These are phyloP conservation scores for Dorcus hopei DNA, from an alignment of 2,888 invertebrate genomes.

Conservation along the genomic window DNA sequence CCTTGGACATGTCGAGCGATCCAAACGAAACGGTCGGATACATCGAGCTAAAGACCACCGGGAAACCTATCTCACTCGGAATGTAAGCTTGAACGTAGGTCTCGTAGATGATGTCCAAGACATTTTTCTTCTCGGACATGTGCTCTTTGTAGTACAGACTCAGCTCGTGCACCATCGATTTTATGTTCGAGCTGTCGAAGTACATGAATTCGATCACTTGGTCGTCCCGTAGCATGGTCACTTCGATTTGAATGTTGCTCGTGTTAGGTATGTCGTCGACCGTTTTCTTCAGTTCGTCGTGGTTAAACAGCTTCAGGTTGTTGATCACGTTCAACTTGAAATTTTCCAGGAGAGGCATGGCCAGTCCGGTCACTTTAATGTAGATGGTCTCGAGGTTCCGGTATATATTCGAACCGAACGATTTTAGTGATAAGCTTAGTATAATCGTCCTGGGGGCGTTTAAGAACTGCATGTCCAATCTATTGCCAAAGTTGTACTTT, in stretches of 20 bases:
- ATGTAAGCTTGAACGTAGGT: slow-evolving; percentile 27
- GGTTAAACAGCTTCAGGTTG: slow-evolving; percentile 1
- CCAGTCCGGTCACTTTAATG: slow-evolving; percentile 27
- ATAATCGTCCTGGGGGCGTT: not conserved
- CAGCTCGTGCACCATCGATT: slow-evolving; percentile 6
- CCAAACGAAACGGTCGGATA: slow-evolving; percentile 33
- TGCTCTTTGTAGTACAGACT: slow-evolving; percentile 3
- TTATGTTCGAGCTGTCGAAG: slow-evolving; percentile 24
- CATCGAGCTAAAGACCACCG: slow-evolving; percentile 37
- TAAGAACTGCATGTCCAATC: slow-evolving; percentile 2
- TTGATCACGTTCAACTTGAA: slow-evolving; percentile 11
- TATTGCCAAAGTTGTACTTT: slow-evolving; percentile 46
- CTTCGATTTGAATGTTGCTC: slow-evolving; percentile 25
- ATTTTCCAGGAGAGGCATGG: slow-evolving; percentile 19
- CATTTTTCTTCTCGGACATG: slow-evolving; percentile 17
- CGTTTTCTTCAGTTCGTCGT: slow-evolving; percentile 12
- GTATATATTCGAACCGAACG: slow-evolving; percentile 19
- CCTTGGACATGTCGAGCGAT: slow-evolving; percentile 33
- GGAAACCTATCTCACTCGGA: slow-evolving; percentile 47
- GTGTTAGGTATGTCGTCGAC: slow-evolving; percentile 19
- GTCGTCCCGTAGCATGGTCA: slow-evolving; percentile 21
- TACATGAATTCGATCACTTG: slow-evolving; percentile 24
- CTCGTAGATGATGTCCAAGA: slow-evolving; percentile 26
- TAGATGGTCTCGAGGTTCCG: slow-evolving; percentile 14
- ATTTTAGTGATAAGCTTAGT: not conserved